Evolutionary conservation across 1,140 invertebrate species (phyloP), one percentile per base, ranked within the genome.

Genomic region (Monomorium pharaonis): DNA sequence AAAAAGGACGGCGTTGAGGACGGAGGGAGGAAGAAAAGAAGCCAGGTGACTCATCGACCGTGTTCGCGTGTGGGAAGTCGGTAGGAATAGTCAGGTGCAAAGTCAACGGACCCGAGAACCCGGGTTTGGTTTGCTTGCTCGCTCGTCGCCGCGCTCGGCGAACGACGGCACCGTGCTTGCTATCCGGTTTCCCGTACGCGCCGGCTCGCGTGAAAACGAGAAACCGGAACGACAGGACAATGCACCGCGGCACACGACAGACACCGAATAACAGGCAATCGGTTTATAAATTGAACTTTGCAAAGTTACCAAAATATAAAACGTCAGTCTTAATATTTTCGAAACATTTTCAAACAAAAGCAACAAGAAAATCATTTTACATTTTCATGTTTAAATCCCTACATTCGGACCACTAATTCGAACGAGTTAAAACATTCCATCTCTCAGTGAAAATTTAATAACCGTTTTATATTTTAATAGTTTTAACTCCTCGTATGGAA

Each of bases 81-180:
- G 81, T 54, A 63, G 89, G 89, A 75, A 88, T 74, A 80, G 78
- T 92, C 91, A 92, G 90, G 91, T 92, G 91, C 78, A 92, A 86
- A 92, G 91, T 92, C 91, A 92, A 92, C 91, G 91, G 86, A 89
- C 91, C 86, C 77, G 85, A 77, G 74, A 56, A 21, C 54, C 33
- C 60, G 12, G 47, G 47, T 27, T 67, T 58, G 81, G 49, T 69
- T 70, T 62, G 80, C 49, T 77, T 30, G 76, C 76, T 24, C 24
- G 75, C 62, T 87, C 86, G 65, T 12, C 18, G 24, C 30, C 37
- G 42, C 60, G 37, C 33, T 70, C 18, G 75, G 21, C 54, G 74
- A 58, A 80, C 62, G 54, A 58, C 37, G 42, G 51, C 24, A 85
- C 42, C 75, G 37, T 60, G 27, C n/a, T 42, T 21, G 21, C 44